phyloP scores from a whole-genome alignment of 2,888 invertebrate species.

The Kuschelorhynchus macadamiae region DNA sequence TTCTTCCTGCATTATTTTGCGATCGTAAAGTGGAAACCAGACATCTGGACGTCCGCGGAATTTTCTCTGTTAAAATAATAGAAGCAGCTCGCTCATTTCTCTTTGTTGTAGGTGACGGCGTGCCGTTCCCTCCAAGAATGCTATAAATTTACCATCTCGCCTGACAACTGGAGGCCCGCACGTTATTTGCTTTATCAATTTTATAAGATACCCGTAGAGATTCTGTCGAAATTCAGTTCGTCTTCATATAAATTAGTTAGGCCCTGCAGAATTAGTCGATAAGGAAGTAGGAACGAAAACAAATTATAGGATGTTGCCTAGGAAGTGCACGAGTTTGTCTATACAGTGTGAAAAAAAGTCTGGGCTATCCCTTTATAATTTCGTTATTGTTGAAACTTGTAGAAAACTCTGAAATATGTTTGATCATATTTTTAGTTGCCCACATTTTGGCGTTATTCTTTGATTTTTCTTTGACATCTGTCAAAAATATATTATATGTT shows the following conservation, averaged over 20 bases:
- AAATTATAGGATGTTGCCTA: too few relatives aligned
- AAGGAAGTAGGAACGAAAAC: too few relatives aligned
- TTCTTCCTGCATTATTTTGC: slow-evolving; percentile 49
- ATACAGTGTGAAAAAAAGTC: too few relatives aligned
- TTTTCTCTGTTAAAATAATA: slow-evolving; percentile 64
- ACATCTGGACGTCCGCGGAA: slow-evolving; percentile 63
- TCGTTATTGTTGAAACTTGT: too few relatives aligned
- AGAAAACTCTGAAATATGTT: too few relatives aligned
- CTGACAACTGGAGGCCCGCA: slow-evolving; percentile 60
- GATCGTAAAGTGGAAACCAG: slow-evolving; percentile 51
- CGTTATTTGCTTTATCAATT: slow-evolving; percentile 62
- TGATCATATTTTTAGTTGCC: too few relatives aligned
- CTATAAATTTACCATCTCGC: slow-evolving; percentile 56
- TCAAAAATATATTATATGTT: too few relatives aligned
- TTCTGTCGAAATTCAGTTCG: slow-evolving; percentile 42
- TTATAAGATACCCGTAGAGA: slow-evolving; percentile 53
- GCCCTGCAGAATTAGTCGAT: background rate
- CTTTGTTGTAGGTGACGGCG: slow-evolving; percentile 62
- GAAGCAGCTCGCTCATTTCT: slow-evolving; percentile 61
- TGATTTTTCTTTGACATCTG: too few relatives aligned
- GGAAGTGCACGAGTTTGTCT: too few relatives aligned
- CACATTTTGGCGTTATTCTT: too few relatives aligned
- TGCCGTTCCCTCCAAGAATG: slow-evolving; percentile 59
- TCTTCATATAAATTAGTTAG: slow-evolving; percentile 29
- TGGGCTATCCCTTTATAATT: too few relatives aligned